Percentiles rank a stretch among this genome's conserved stretches.
phyloP scores from a whole-genome alignment of 2,113 vertebrate genomes.

The Cariama cristata region DNA sequence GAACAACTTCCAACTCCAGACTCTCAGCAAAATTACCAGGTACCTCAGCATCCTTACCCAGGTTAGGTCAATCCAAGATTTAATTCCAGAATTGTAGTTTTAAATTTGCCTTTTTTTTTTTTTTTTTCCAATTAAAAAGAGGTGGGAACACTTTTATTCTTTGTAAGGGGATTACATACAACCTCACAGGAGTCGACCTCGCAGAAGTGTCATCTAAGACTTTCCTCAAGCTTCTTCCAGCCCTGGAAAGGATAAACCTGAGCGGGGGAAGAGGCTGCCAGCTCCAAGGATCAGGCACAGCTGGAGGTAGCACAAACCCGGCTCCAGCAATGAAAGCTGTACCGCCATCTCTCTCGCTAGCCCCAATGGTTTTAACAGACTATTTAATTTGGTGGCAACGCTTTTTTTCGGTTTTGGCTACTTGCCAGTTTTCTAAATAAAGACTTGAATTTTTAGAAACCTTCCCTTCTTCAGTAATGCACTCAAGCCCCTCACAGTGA shows the following conservation, averaged over 20 bases:
- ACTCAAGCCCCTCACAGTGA: neutral
- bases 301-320: neutral
- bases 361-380: neutral
- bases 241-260: neutral
- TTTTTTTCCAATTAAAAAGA: neutral
- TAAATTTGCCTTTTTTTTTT: neutral
- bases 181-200: neutral
- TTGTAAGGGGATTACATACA: neutral
- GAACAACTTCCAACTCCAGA: neutral
- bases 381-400: neutral
- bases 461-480: neutral
- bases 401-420: neutral
- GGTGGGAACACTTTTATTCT: neutral
- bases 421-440: neutral
- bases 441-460: neutral
- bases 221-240: neutral
- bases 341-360: neutral
- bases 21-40: neutral
- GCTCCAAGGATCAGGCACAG: neutral
- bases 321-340: neutral
- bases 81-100: neutral
- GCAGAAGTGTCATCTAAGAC: accelerated
- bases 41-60: neutral
- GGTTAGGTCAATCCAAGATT: neutral
- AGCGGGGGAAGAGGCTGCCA: neutral